phyloP scores from a whole-genome alignment of 2,797 vertebrate species.

The Telmatherina bonti region DNA sequence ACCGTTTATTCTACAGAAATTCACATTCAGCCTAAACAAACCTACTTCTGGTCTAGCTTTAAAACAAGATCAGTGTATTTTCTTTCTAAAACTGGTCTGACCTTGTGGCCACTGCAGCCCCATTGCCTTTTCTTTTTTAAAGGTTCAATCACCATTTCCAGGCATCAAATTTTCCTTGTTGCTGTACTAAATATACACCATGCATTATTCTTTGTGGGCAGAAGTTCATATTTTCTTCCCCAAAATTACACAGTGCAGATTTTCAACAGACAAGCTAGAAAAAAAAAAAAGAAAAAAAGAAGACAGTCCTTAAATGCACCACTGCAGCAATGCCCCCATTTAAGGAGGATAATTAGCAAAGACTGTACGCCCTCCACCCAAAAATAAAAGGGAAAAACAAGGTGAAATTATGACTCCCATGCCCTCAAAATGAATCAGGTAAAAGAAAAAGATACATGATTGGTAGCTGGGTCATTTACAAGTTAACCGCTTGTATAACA shows the following conservation, averaged over 20 bases:
- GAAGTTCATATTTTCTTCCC: conserved; percentile 48
- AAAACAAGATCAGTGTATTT: conserved; percentile 13
- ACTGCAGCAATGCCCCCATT: conserved; percentile 64
- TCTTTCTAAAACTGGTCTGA: conserved; percentile 16
- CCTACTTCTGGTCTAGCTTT: conserved; percentile 48
- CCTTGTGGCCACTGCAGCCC: conserved; percentile 39
- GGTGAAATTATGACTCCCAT: conserved; percentile 27
- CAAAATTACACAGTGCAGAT: conserved; percentile 64
- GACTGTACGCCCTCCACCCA: conserved; percentile 18
- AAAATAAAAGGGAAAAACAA: conserved; percentile 17
- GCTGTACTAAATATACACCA: conserved; percentile 44
- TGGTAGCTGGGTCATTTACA: conserved; percentile 27
- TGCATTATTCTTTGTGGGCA: conserved; percentile 52
- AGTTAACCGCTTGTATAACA: conserved; percentile 28
- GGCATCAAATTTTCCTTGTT: conserved; percentile 46
- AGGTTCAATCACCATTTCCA: conserved; percentile 35
- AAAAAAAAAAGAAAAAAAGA: conserved; percentile 12
- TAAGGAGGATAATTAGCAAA: conserved; percentile 21
- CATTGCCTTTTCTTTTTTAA: conserved; percentile 37
- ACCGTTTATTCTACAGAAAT: conserved; percentile 9
- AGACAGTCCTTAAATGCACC: conserved; percentile 61
- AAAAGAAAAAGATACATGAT: conserved; percentile 29
- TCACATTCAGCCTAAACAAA: conserved; percentile 36
- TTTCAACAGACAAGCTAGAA: conserved; percentile 33
- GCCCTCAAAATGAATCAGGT: conserved; percentile 43